Base-by-base conservation (phyloP, 2,888 invertebrate genomes). In the Parapristionchus giblindavisi region DNA sequence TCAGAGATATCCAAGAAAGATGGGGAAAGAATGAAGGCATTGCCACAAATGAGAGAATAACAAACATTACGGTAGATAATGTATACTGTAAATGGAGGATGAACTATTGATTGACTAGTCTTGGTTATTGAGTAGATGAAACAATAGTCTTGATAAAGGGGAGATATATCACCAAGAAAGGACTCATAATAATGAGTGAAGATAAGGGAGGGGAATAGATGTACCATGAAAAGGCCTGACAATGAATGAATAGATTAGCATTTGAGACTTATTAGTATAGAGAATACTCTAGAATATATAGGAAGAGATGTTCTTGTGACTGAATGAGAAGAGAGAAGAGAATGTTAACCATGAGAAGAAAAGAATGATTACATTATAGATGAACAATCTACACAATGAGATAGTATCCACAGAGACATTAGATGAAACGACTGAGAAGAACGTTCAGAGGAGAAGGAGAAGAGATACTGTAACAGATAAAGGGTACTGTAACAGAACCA, bases 1-100 rank as follows among this genome's bases (percentile, higher is more conserved):
- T 34, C 36, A 66, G 43, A 24, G 68, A 52, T 38, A 27, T 29
- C 29, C 27, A 3, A 40, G 40, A 63, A 38, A 52, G 68, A 52
- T 34, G 52, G 68, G 68, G 34, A 68, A 36, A 36, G 24, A 1
- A 27, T 21, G 43, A 27, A 21, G 48, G 21, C 14, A 48, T 11
- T n/a, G n/a, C n/a, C n/a, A n/a, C n/a, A n/a, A n/a, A 48, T 14
- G 48, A 48, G 11, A 11, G 21, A 14, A 27, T 68, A 68, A 24
- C 21, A 27, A 68, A 34, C n/a, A n/a, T n/a, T n/a, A n/a, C n/a
- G n/a, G n/a, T n/a, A n/a, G n/a, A n/a, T n/a, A n/a, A n/a, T n/a
- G n/a, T n/a, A n/a, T n/a, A n/a, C n/a, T n/a, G n/a, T n/a, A 48
- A 48, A 11, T 48, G 48, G 11, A 48, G 48, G n/a, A n/a, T n/a